phyloP scores from a whole-genome alignment of 2,113 vertebrate genomes.

The Pachycephala philippinensis region DNA sequence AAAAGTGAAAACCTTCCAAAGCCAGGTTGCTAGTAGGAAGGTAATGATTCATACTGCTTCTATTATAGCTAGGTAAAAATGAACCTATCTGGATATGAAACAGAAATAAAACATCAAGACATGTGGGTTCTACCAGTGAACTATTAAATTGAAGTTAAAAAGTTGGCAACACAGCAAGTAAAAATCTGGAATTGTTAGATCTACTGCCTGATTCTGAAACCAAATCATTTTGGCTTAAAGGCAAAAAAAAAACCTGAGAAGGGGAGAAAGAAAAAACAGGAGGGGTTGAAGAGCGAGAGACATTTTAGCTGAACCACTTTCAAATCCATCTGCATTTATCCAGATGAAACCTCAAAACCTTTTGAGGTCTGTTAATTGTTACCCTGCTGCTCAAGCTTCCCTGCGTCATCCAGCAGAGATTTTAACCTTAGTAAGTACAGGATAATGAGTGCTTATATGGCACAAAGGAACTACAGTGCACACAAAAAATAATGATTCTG shows the following conservation, averaged over 20 bases:
- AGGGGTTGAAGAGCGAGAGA: neutral
- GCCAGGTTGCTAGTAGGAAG: neutral
- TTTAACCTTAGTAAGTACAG: neutral
- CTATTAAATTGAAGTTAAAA: neutral
- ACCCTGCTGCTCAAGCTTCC: neutral
- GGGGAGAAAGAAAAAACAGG: accelerated
- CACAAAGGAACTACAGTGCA: slow-evolving; percentile 7
- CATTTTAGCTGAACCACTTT: neutral
- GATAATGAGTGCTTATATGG: slow-evolving; percentile 29
- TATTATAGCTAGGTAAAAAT: neutral
- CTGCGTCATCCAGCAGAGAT: neutral
- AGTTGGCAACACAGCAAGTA: neutral
- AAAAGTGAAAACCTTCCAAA: neutral
- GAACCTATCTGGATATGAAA: neutral
- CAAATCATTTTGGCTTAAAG: neutral
- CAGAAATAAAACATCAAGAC: neutral
- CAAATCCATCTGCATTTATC: neutral
- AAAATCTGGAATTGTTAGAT: neutral
- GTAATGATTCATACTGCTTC: neutral
- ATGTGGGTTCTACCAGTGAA: neutral
- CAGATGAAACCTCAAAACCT: neutral
- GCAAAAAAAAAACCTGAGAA: accelerated
- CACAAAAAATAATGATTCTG: neutral
- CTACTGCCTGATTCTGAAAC: neutral
- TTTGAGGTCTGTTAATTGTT: neutral